Conservation (phyloP, 1,140 invertebrate genomes). For the Coenobita brevimanus region DNA sequence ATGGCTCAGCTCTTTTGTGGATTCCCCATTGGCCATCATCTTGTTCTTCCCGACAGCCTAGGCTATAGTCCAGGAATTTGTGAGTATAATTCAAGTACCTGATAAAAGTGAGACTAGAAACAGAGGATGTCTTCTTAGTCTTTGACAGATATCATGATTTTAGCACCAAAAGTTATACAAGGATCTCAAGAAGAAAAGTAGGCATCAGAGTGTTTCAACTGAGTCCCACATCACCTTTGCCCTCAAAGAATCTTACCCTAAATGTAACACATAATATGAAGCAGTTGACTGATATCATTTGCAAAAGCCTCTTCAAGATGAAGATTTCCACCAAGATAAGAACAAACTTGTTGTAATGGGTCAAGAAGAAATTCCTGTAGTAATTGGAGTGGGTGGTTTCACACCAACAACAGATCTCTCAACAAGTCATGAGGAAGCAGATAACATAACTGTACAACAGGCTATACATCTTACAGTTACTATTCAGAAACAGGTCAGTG, state of each 20-base stretch:
- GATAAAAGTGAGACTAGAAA: constrained; percentile 17
- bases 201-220: not conserved
- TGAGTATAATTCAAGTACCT: not conserved
- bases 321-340: not conserved
- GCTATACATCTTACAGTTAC: not conserved
- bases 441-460: not conserved
- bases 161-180: constrained; percentile 10
- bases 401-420: constrained; percentile 4
- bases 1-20: constrained; percentile 6
- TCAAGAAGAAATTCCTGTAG: constrained; percentile 12
- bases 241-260: constrained; percentile 12
- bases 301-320: not conserved
- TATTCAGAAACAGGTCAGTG: not conserved
- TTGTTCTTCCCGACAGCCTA: not conserved
- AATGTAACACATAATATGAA: constrained; percentile 14
- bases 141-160: constrained; percentile 8
- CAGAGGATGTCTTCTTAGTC: constrained; percentile 11
- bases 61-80: not conserved
- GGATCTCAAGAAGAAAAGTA: constrained; percentile 14
- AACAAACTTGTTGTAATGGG: constrained; percentile 11
- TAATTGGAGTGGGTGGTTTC: not conserved
- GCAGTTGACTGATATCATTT: not conserved
- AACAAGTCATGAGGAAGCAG: not conserved
- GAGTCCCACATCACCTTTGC: constrained; percentile 4
- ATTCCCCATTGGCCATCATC: not conserved